phyloP scores from a whole-genome alignment of 2,113 vertebrate genomes.

The Gavialis gangeticus region DNA sequence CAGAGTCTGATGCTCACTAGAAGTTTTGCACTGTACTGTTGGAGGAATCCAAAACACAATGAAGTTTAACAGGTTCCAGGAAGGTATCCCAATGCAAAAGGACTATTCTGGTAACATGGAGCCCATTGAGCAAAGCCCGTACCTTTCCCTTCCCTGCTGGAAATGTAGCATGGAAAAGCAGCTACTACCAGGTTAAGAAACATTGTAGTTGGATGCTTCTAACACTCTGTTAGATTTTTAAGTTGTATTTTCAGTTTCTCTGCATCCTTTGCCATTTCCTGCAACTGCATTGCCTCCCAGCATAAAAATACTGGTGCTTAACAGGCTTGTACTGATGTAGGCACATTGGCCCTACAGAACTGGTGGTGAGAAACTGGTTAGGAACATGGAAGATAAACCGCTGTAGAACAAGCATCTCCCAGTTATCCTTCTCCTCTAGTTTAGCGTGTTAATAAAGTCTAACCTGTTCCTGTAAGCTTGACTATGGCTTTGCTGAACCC shows the following conservation, averaged over 20 bases:
- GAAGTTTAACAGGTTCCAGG: background rate
- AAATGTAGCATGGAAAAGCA: background rate
- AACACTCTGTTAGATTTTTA: background rate
- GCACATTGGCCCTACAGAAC: too few relatives aligned
- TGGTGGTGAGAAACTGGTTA: too few relatives aligned
- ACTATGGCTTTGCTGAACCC: too few relatives aligned
- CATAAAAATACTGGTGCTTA: too few relatives aligned
- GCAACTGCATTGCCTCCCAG: too few relatives aligned
- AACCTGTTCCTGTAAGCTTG: too few relatives aligned
- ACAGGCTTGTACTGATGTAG: too few relatives aligned
- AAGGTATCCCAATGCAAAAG: background rate
- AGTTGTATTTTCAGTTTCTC: background rate
- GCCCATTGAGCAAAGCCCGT: background rate
- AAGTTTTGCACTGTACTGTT: background rate
- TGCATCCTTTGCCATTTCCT: background rate
- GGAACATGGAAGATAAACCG: too few relatives aligned
- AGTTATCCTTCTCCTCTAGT: too few relatives aligned
- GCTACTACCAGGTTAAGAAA: background rate
- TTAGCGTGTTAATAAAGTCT: too few relatives aligned
- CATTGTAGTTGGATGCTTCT: background rate
- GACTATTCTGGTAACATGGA: background rate
- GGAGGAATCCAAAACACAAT: background rate
- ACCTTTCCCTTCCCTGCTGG: background rate
- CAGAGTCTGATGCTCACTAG: accelerated
- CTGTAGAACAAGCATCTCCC: too few relatives aligned